phyloP scores from a whole-genome alignment of 2,888 invertebrate genomes.

The Drosophila siamana region DNA sequence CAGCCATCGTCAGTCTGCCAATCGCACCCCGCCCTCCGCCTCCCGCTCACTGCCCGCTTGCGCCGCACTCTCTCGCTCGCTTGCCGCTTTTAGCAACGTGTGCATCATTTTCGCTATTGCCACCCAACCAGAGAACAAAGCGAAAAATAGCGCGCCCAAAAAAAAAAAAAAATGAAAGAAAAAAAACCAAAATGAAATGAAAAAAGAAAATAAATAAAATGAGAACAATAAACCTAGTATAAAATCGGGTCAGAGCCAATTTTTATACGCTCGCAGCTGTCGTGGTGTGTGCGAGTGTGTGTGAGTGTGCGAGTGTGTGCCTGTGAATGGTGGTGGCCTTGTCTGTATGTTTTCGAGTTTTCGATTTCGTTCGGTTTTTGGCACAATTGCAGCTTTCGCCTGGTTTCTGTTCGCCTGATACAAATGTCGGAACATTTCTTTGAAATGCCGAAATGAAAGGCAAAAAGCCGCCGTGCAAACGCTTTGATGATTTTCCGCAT shows the following conservation, averaged over 20 bases:
- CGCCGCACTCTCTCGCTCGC: conserved; percentile 1
- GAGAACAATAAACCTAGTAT: conserved; percentile 63
- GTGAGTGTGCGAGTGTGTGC: conserved; percentile 22
- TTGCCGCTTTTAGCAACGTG: conserved; percentile 17
- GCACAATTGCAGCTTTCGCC: conserved; percentile 68
- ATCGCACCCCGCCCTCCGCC: conserved; percentile 12
- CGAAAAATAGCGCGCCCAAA: conserved; percentile 37
- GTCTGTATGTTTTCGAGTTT: conserved; percentile 62
- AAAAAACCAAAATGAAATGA: conserved; percentile 4
- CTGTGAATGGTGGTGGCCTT: conserved; percentile 20
- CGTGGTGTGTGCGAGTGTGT: conserved; percentile 33
- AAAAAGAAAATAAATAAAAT: conserved; percentile 14
- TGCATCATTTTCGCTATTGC: conserved; percentile 32
- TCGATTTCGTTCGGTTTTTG: conserved; percentile 73
- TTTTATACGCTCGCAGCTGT: conserved; percentile 63
- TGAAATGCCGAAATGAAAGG: conserved; percentile 78
- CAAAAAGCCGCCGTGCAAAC: conserved; percentile 75
- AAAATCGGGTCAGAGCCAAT: conserved; percentile 79
- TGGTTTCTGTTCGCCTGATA: conserved; percentile 74
- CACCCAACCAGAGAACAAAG: conserved; percentile 42
- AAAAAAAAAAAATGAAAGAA: conserved; percentile 11
- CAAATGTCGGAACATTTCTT: conserved; percentile 82
- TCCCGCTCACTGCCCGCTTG: too few species aligned
- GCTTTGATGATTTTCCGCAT: conserved; percentile 79
- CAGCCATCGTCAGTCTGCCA: conserved; percentile 1